phyloP scores from a whole-genome alignment of 1,140 invertebrate species.

The Ephestia elutella region DNA sequence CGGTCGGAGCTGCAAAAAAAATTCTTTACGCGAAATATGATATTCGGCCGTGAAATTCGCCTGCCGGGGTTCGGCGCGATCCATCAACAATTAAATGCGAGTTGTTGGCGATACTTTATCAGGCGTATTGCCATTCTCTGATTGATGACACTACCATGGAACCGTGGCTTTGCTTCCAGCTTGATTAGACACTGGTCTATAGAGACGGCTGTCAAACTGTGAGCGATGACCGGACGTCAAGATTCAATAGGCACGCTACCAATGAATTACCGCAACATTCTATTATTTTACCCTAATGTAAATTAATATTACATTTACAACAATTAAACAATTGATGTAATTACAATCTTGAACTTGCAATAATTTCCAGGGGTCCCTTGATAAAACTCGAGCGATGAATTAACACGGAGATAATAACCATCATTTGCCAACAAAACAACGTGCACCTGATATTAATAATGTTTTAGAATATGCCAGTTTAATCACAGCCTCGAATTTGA shows the following conservation, averaged over 20 bases:
- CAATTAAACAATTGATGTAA: conserved; percentile 11
- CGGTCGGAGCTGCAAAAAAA: conserved; percentile 47
- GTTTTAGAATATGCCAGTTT: conserved; percentile 31
- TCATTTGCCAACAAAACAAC: conserved; percentile 37
- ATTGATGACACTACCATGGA: conserved; percentile 58
- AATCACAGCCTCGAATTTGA: conserved; percentile 50
- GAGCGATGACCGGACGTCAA: conserved; percentile 36
- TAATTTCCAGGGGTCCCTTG: conserved; percentile 19
- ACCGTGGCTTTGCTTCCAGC: conserved; percentile 32
- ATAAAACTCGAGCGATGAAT: conserved; percentile 31
- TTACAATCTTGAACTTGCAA: conserved; percentile 22
- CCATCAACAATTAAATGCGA: conserved; percentile 70
- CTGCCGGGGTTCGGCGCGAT: conserved; percentile 39
- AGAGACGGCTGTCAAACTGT: conserved; percentile 36
- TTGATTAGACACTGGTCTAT: conserved; percentile 31
- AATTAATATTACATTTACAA: conserved; percentile 8
- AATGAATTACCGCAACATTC: conserved; percentile 16
- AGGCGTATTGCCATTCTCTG: conserved; percentile 50
- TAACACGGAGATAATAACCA: conserved; percentile 28
- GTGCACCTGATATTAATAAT: conserved; percentile 33
- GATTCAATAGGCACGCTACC: conserved; percentile 10
- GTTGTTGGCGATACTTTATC: conserved; percentile 66
- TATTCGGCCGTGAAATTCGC: conserved; percentile 48
- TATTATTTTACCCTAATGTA: background rate
- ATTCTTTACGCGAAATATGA: conserved; percentile 45